phyloP scores from a whole-genome alignment of 2,113 vertebrate genomes.

The Chloropsis hardwickii region DNA sequence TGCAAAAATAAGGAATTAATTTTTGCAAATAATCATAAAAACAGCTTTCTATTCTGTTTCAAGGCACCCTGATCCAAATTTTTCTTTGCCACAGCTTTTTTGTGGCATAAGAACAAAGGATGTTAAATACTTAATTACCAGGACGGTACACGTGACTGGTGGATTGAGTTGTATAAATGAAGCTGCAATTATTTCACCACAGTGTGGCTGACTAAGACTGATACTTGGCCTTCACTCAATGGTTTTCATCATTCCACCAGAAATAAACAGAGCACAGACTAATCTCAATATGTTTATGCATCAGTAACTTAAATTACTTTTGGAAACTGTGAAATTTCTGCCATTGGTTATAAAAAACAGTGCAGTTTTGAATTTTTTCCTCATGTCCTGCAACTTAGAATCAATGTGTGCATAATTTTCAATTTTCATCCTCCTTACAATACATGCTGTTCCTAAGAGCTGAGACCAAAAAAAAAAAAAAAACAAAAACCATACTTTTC shows the following conservation, averaged over 20 bases:
- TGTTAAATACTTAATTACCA: slow-evolving; percentile 46
- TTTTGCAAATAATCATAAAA: slow-evolving; percentile 16
- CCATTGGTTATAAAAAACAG: not conserved
- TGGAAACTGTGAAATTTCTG: slow-evolving; percentile 20
- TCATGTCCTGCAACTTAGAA: not conserved
- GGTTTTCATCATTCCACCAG: slow-evolving; percentile 37
- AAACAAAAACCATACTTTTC: no score
- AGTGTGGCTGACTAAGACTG: slow-evolving; percentile 25
- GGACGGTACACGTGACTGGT: slow-evolving; percentile 1
- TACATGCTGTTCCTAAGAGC: not conserved
- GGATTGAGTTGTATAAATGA: not conserved
- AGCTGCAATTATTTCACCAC: slow-evolving; percentile 41
- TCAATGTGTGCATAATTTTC: not conserved
- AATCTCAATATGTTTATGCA: slow-evolving; percentile 19
- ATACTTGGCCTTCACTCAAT: slow-evolving; percentile 30
- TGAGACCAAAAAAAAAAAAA: not conserved
- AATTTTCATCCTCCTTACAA: not conserved
- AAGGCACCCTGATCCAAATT: not conserved
- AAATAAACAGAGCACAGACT: slow-evolving; percentile 40
- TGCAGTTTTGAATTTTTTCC: not conserved
- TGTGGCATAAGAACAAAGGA: slow-evolving; percentile 39
- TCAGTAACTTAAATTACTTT: slow-evolving; percentile 16
- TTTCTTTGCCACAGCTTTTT: not conserved
- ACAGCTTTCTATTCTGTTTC: not conserved
- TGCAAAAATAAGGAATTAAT: slow-evolving; percentile 8